Evolutionary conservation across 2,888 invertebrate species (phyloP).

Genomic region (Podotricha telesiphe): DNA sequence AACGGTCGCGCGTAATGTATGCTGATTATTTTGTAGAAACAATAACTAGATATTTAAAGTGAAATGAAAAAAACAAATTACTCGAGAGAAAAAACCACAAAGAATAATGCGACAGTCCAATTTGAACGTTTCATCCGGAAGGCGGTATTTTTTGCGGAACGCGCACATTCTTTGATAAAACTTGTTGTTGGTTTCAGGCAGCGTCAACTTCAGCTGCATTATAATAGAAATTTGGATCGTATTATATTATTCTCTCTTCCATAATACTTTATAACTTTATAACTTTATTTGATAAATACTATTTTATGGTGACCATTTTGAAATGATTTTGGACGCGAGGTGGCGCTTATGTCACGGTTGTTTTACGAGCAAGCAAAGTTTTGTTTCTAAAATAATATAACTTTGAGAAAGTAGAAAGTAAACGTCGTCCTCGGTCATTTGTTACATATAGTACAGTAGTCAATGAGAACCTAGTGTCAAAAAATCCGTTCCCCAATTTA

Average conservation of each 20-base stretch:
- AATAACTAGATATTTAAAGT: slow-evolving; percentile 12
- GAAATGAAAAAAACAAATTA: slow-evolving; percentile 25
- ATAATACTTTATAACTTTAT: neutral
- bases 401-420: too few relatives aligned
- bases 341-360: too few relatives aligned
- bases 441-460: too few relatives aligned
- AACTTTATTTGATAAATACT: neutral
- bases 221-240: slow-evolving; percentile 23
- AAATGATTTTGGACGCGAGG: too few relatives aligned
- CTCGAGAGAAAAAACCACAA: slow-evolving; percentile 26
- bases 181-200: slow-evolving; percentile 31
- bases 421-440: too few relatives aligned
- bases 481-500: too few relatives aligned
- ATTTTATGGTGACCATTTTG: neutral
- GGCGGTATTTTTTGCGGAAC: slow-evolving; percentile 25
- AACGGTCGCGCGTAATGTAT: neutral
- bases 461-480: too few relatives aligned
- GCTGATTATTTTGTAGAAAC: neutral
- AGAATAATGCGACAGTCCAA: slow-evolving; percentile 37
- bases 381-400: too few relatives aligned
- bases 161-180: slow-evolving; percentile 34
- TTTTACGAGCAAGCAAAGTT: too few relatives aligned
- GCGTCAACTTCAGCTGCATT: slow-evolving; percentile 33
- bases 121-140: slow-evolving; percentile 33
- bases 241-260: slow-evolving; percentile 13